These are phyloP conservation scores for Anoplius nigerrimus DNA, from an alignment of 2,888 invertebrate species.

Conservation along the genomic window DNA sequence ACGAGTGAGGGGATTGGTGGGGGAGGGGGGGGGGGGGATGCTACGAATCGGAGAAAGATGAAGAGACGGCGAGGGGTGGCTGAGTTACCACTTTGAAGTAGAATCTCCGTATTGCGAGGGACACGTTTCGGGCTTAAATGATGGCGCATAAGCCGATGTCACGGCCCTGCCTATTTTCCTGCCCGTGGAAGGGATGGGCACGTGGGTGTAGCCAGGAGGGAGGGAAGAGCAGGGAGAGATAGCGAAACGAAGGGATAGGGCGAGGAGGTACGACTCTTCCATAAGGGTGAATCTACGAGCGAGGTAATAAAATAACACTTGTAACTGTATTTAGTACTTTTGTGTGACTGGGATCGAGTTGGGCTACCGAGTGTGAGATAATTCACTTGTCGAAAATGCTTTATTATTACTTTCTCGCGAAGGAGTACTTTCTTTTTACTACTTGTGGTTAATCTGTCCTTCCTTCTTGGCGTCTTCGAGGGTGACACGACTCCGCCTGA, in stretches of 20 bases:
- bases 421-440: too few relatives aligned
- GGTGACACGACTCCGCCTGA: too few relatives aligned
- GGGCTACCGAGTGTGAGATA: too few relatives aligned
- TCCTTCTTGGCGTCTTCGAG: too few relatives aligned
- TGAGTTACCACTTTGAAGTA: slow-evolving; percentile 39
- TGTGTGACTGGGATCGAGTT: too few relatives aligned
- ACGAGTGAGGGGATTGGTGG: neutral
- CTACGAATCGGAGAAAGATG: neutral
- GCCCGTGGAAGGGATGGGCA: slow-evolving; percentile 15
- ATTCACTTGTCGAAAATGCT: too few relatives aligned
- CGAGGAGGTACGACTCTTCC: slow-evolving; percentile 48
- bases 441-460: too few relatives aligned
- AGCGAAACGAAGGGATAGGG: slow-evolving; percentile 43
- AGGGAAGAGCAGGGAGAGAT: slow-evolving; percentile 9
- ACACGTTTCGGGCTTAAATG: slow-evolving; percentile 46
- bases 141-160: slow-evolving; percentile 29
- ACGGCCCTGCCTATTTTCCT: neutral
- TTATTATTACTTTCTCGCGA: too few relatives aligned
- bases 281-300: slow-evolving; percentile 57
- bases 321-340: too few relatives aligned
- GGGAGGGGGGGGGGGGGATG: neutral
- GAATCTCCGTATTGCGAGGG: slow-evolving; percentile 29
- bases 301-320: slow-evolving; percentile 69
- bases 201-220: slow-evolving; percentile 17
- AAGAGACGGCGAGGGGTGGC: slow-evolving; percentile 2